Evolutionary conservation across 2,797 vertebrate species (phyloP).

Genomic region (Acanthurus tractus): DNA sequence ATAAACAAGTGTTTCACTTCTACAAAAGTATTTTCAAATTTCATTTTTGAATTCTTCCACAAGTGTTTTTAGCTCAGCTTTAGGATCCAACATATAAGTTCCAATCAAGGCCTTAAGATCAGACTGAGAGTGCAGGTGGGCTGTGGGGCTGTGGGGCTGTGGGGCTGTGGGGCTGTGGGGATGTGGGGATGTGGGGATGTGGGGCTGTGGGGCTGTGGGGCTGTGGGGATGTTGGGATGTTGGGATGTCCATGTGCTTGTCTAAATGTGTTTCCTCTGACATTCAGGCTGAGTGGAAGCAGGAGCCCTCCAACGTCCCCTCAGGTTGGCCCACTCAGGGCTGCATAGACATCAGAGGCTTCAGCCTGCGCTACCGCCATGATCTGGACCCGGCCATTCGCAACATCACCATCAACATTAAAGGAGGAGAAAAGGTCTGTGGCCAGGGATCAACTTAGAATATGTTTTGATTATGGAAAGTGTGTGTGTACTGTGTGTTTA

Average conservation of each 20-base stretch:
- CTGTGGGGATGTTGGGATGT: not conserved
- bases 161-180: too few relatives aligned
- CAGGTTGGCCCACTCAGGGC: slow-evolving; percentile 90
- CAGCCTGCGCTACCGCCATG: slow-evolving; percentile 91
- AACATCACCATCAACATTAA: slow-evolving; percentile 89
- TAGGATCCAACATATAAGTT: too few relatives aligned
- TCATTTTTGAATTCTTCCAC: too few relatives aligned
- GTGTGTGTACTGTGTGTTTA: not conserved
- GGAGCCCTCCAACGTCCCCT: slow-evolving; percentile 73
- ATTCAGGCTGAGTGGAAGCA: slow-evolving; percentile 90
- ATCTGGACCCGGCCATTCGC: slow-evolving; percentile 92
- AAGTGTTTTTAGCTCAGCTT: too few relatives aligned
- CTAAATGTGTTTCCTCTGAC: not conserved
- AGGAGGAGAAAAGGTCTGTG: slow-evolving; percentile 92
- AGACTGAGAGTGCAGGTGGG: too few relatives aligned
- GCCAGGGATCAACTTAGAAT: not conserved
- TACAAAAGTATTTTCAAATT: too few relatives aligned
- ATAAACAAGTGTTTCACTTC: too few relatives aligned
- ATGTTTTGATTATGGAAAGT: not conserved
- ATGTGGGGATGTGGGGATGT: too few relatives aligned
- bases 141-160: not conserved
- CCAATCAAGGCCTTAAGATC: too few relatives aligned
- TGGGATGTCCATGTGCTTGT: slow-evolving; percentile 5
- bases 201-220: too few relatives aligned
- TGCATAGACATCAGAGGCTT: slow-evolving; percentile 89